Base-by-base conservation (phyloP, 2,888 invertebrate species). In the Urechis unicinctus region DNA sequence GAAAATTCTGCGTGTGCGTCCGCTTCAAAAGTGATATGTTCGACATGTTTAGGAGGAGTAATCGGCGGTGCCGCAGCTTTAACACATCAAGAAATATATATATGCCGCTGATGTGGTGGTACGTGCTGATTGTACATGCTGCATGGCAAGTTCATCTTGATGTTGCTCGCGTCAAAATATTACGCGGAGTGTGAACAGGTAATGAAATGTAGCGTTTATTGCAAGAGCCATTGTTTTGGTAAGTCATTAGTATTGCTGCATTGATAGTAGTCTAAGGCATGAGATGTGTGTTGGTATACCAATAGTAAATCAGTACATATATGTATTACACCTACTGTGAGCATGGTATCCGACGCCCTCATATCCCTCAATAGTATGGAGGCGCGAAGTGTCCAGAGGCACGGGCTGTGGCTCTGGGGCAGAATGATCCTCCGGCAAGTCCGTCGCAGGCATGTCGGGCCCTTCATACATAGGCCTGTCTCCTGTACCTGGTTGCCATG, bases 381-480 rank as follows among this genome's bases (percentile, higher is more conserved):
- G 55, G 28, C 50, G 47, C 22, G 65, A 55, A 13, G 59, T 55
- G 29, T 65, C 61, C 21, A 65, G 55, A 17, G 61, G 63, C 2
- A 59, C 43, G 3, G 56, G 51, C 43, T 50, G 52, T 0, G 63
- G 65, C 36, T 65, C 65, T 2, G 60, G 59, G 4, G 48, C 63
- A 13, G 51, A 49, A 50, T 62, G 57, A 50, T 65, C 62, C 48
- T 65, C 65, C 1, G 62, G 61, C 25, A 65, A 45, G 43, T 65
- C 65, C 21, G 52, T 41, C 4, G 62, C 36, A 1, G 65, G 63
- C 56, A 65, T 53, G 52, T 65, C 65, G n/a, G 62, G 57, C 4
- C 65, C 65, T 22, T 61, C 60, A 53, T 65, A 65, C 63, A 60
- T 59, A 13, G 63, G 50, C 24, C 44, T 45, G 29, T 61, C 61